phyloP scores from a whole-genome alignment of 2,888 invertebrate species.

The Oxycera nigricornis region DNA sequence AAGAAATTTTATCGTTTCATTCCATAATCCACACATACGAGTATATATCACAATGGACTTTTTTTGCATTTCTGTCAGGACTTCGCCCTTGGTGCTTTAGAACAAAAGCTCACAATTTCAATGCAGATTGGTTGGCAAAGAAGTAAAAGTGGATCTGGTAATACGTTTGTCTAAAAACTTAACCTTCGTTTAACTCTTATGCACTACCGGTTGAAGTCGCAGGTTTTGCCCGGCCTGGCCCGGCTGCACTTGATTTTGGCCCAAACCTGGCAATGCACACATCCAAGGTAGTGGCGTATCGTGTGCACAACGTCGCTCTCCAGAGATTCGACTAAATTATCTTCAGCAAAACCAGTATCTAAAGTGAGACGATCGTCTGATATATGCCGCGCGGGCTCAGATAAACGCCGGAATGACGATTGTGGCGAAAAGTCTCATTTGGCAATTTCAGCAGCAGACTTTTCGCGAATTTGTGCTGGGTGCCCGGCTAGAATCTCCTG shows the following conservation, averaged over 20 bases:
- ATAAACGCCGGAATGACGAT: background rate
- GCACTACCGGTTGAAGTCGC: background rate
- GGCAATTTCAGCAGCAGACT: background rate
- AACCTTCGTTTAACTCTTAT: background rate
- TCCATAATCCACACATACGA: no score
- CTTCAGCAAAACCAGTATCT: background rate
- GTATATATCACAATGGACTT: no score
- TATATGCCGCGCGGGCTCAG: background rate
- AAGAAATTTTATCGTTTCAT: no score
- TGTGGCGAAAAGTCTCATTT: background rate
- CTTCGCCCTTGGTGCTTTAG: no score
- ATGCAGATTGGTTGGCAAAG: no score
- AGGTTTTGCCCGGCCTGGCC: background rate
- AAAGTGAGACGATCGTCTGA: background rate
- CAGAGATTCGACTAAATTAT: conserved; percentile 1
- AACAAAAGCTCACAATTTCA: no score
- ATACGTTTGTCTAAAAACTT: background rate
- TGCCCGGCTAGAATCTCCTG: background rate
- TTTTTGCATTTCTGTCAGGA: no score
- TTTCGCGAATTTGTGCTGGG: background rate
- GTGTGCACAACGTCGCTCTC: background rate
- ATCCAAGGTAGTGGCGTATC: background rate
- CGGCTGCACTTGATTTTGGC: background rate
- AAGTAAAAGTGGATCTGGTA: background rate
- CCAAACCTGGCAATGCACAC: background rate